phyloP scores from a whole-genome alignment of 1,140 invertebrate species.

The Drosophila orena region DNA sequence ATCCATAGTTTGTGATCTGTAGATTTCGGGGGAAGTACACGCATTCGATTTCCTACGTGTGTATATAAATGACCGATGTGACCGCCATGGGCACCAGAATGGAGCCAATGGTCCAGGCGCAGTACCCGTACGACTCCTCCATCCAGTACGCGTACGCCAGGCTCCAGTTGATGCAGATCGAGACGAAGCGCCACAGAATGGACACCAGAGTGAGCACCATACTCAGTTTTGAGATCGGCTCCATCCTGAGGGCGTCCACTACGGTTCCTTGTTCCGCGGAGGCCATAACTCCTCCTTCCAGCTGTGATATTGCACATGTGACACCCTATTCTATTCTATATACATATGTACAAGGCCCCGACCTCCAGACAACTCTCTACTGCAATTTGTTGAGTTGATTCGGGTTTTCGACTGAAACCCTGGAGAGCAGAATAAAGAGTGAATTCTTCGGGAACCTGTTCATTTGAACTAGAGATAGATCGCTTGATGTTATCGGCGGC shows the following conservation, averaged over 20 bases:
- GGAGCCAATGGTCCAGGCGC: slow-evolving; percentile 56
- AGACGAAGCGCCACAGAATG: slow-evolving; percentile 41
- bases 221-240: slow-evolving; percentile 32
- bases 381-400: neutral
- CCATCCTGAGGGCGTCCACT: slow-evolving; percentile 19
- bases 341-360: neutral
- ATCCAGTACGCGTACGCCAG: slow-evolving; percentile 53
- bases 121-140: slow-evolving; percentile 34
- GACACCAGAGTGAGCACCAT: slow-evolving; percentile 37
- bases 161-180: slow-evolving; percentile 61
- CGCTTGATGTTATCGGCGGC: neutral
- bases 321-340: neutral
- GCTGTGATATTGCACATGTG: neutral
- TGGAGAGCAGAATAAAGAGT: neutral
- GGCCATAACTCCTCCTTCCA: neutral
- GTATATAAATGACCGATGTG: slow-evolving; percentile 59
- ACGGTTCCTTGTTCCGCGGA: slow-evolving; percentile 6
- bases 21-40: no score
- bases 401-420: neutral
- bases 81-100: slow-evolving; percentile 56
- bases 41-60: slow-evolving; percentile 45
- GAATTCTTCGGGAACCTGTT: neutral
- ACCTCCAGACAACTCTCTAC: neutral
- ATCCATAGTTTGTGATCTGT: neutral
- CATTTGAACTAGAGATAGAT: neutral